Conservation (phyloP, 2,113 vertebrate species). For the Rhinopomastus cyanomelas region DNA sequence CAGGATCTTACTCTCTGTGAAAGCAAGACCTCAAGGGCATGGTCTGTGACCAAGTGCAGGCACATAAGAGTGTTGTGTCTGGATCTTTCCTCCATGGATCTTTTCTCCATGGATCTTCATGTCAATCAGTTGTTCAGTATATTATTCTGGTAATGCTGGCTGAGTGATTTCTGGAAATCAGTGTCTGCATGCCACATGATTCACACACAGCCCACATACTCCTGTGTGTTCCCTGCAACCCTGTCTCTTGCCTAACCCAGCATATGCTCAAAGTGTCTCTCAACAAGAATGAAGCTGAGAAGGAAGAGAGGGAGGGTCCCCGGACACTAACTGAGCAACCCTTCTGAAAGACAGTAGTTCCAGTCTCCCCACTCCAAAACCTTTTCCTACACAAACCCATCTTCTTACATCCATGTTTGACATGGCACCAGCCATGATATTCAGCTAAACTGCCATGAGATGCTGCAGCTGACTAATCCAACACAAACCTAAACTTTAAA, state of each 20-base stretch:
- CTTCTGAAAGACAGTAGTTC: neutral
- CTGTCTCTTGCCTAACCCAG: neutral
- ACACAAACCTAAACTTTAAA: neutral
- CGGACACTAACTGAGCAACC: neutral
- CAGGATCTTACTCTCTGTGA: neutral
- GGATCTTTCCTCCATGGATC: neutral
- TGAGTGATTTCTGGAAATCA: neutral
- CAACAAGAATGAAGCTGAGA: neutral
- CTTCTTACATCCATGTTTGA: neutral
- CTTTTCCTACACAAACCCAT: neutral
- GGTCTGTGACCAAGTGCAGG: neutral
- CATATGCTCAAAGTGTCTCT: neutral
- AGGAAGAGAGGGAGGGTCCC: neutral
- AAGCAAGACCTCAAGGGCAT: neutral
- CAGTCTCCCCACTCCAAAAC: neutral
- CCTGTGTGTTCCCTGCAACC: neutral
- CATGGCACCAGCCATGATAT: neutral
- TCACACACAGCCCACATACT: rapidly evolving
- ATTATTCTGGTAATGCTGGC: neutral
- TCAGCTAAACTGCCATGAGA: neutral
- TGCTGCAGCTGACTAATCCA: neutral
- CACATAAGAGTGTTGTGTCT: neutral
- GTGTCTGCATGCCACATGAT: neutral
- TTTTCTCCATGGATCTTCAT: neutral
- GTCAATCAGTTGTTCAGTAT: neutral